A percentile compares a stretch with the other conserved stretches of the same genome.
These are phyloP conservation scores for Melolontha melolontha DNA, from an alignment of 2,888 invertebrate genomes.

Conservation along the genomic window DNA sequence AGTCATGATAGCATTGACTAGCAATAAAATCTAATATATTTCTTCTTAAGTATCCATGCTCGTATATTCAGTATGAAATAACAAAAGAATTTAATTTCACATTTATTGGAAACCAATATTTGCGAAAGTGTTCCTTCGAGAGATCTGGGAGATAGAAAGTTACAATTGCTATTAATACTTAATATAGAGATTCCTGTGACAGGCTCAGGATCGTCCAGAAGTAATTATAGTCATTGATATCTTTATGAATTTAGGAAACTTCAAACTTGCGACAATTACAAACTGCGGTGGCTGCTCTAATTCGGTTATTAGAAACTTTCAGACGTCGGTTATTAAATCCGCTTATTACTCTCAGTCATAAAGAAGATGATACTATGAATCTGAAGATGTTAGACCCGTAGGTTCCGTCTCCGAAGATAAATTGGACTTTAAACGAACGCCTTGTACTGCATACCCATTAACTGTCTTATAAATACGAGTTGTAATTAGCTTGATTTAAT, in stretches of 20 bases:
- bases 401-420: slow-evolving; percentile 48
- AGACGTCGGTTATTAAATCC: slow-evolving; percentile 52
- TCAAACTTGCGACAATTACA: slow-evolving; percentile 57
- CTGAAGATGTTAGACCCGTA: slow-evolving; percentile 40
- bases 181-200: slow-evolving; percentile 26
- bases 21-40: too few species aligned
- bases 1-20: too few species aligned
- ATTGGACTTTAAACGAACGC: slow-evolving; percentile 51
- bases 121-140: not conserved
- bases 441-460: slow-evolving; percentile 49
- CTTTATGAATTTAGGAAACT: slow-evolving; percentile 61
- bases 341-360: slow-evolving; percentile 50
- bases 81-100: too few species aligned
- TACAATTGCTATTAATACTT: slow-evolving; percentile 11
- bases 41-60: too few species aligned
- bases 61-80: too few species aligned
- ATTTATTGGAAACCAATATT: not conserved
- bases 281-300: slow-evolving; percentile 50
- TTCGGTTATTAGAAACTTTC: slow-evolving; percentile 54
- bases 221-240: slow-evolving; percentile 61
- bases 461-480: slow-evolving; percentile 50
- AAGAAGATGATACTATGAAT: slow-evolving; percentile 38
- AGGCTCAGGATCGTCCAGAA: slow-evolving; percentile 40
- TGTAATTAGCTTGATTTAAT: slow-evolving; percentile 50
- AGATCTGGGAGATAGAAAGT: slow-evolving; percentile 11